Base-by-base conservation (phyloP, 2,888 invertebrate species). In the Acleris sparsana region DNA sequence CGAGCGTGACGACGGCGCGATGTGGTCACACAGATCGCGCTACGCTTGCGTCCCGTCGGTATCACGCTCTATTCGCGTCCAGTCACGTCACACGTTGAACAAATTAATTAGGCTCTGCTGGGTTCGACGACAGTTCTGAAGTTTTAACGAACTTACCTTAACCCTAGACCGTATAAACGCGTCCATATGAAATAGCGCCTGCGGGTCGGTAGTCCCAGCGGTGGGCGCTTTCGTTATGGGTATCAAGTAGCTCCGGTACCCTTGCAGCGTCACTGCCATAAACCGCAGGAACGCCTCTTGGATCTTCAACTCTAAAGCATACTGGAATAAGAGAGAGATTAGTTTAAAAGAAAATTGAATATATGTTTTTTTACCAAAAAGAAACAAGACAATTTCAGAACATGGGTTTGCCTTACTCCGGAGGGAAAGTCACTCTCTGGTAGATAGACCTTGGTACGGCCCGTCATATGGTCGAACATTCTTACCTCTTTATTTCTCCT, bases 251-350 rank as follows among this genome's bases (percentile, higher is more conserved):
- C 95, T 93, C 62, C 97, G 94, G 86, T 99, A 99, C 0, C 98
- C 99, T 82, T 97, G 97, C 70, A 99, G 87, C 66, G 98, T 96
- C 53, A 96, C 94, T 13, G 98, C 97, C 97, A 98, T 99, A 83
- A 99, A 99, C 62, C 97, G 95, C 33, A 99, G 93, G 86, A 99
- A 99, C 5, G 98, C 98, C 86, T 99, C 99, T 90, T 99, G 99
- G 70, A 99, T 99, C 86, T 97, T 96, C 74, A 98, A 93, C 84
- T 99, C 99, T 79, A 98, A 92, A 18, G 95, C 94, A 93, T 97
- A 96, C 95, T 97, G 81, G 6, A 91, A 86, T 74, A 52, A 58
- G 68, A 67, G 18, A 49, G 39, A 52, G n/a, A 9, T 22, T 46
- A 57, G 25, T 16, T 33, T 43, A 13, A 17, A 20, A 17, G 3